Evolutionary conservation across 2,888 invertebrate species (phyloP), one percentile per base, ranked within the genome.

Genomic region (Pecten maximus): DNA sequence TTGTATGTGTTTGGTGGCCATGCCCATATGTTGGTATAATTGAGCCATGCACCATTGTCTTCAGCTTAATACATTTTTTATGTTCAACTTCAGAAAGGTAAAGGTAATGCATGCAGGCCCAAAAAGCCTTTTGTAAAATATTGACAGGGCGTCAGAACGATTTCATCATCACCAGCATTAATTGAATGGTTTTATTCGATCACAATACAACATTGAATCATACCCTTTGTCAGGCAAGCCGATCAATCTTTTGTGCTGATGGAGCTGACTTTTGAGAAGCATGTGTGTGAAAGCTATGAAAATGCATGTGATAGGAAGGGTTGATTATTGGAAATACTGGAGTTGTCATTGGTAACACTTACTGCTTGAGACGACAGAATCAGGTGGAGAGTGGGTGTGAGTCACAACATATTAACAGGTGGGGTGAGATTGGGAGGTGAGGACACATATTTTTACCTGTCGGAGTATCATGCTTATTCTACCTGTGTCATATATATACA

Each of bases 331-430:
- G 74, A 74, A 74, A 74, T 74, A 74, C 35, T 74, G 0, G 74
- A 35, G 74, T 74, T 74, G 74, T 74, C 74, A 1, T 23, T 74
- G 74, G 74, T 74, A 74, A 74, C 74, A 35, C 10, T 74, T 74
- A 2, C 2, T 28, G 60, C 60, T 35, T 10, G 74, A 35, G 74
- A 35, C 28, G 74, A 23, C 23, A 23, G 74, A 74, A 23, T 16
- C 74, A 74, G 74, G 74, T 74, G 74, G 74, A 1, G 74, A 74
- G 28, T 35, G 74, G 74, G 74, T 35, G 74, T 74, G 74, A 74
- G 74, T 74, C 74, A 74, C 50, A 23, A 2, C 16, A 10, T 35
- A 12, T 6, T 28, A 10, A 44, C 44, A 44, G 44, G 74, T 74
- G 74, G 74, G 74, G 74, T 74, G 74, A 74, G 74, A 35, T 28